These are phyloP conservation scores for Ceratina australensis DNA, from an alignment of 1,140 invertebrate species.

Conservation along the genomic window DNA sequence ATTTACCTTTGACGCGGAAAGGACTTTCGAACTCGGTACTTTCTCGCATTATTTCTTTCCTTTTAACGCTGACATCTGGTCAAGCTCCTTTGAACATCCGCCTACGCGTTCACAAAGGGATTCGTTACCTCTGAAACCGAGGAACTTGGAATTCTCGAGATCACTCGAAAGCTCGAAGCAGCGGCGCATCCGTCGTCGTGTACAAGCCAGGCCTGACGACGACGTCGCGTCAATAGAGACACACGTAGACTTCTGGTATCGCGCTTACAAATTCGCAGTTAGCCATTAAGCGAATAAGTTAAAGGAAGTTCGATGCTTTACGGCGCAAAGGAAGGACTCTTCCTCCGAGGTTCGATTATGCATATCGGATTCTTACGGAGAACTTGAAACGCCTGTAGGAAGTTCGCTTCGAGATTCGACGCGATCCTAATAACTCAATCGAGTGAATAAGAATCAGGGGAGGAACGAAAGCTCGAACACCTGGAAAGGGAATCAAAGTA, in stretches of 20 bases:
- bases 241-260: slow-evolving; percentile 7
- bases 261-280: slow-evolving; percentile 35
- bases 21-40: slow-evolving; percentile 12
- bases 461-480: background rate
- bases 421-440: background rate
- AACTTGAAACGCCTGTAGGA: background rate
- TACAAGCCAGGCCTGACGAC: too few species aligned
- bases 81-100: slow-evolving; percentile 29
- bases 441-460: background rate
- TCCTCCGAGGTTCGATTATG: background rate
- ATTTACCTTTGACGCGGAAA: slow-evolving; percentile 36
- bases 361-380: background rate
- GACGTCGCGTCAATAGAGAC: too few species aligned
- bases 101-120: slow-evolving; percentile 4
- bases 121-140: slow-evolving; percentile 39
- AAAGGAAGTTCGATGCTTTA: slow-evolving; percentile 24
- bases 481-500: slow-evolving; percentile 10
- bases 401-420: too few species aligned
- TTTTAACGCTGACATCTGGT: slow-evolving; percentile 31
- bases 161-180: slow-evolving; percentile 31
- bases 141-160: slow-evolving; percentile 21
- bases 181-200: slow-evolving; percentile 36
- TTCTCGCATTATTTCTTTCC: background rate
- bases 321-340: slow-evolving; percentile 7
- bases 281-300: slow-evolving; percentile 37